These are phyloP conservation scores for Keiferia lycopersicella DNA, from an alignment of 2,888 invertebrate species.

Conservation along the genomic window DNA sequence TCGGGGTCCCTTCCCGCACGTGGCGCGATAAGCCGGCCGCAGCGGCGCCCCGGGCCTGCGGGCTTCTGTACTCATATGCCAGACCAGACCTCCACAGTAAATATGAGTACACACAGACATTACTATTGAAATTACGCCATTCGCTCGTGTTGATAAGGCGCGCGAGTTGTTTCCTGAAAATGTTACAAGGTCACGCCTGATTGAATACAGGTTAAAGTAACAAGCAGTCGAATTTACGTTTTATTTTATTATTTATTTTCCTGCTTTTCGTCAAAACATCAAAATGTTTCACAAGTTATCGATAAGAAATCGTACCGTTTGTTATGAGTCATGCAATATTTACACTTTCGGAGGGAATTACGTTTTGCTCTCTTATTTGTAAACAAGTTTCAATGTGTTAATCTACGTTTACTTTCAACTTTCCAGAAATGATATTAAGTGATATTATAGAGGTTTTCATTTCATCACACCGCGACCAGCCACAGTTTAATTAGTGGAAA, in stretches of 20 bases:
- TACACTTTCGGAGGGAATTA: not conserved
- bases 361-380: slow-evolving; percentile 6
- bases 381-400: slow-evolving; percentile 5
- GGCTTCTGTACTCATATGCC: not conserved
- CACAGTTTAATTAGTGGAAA: slow-evolving; percentile 15
- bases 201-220: slow-evolving; percentile 7
- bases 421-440: slow-evolving; percentile 4
- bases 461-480: not conserved
- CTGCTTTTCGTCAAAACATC: not conserved
- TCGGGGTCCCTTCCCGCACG: slow-evolving; percentile 49
- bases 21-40: slow-evolving; percentile 39
- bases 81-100: not conserved
- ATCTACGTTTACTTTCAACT: slow-evolving; percentile 10
- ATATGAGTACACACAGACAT: slow-evolving; percentile 1
- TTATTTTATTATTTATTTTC: not conserved
- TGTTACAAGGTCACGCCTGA: slow-evolving; percentile 17
- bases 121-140: slow-evolving; percentile 1
- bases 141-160: slow-evolving; percentile 20
- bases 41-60: slow-evolving; percentile 19
- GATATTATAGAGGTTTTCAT: not conserved
- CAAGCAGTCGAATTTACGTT: not conserved
- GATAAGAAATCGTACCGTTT: slow-evolving; percentile 4
- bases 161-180: slow-evolving; percentile 18
- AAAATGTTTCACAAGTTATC: not conserved
- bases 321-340: not conserved